These are phyloP conservation scores for Urechis unicinctus DNA, from an alignment of 2,888 invertebrate species.

Conservation along the genomic window DNA sequence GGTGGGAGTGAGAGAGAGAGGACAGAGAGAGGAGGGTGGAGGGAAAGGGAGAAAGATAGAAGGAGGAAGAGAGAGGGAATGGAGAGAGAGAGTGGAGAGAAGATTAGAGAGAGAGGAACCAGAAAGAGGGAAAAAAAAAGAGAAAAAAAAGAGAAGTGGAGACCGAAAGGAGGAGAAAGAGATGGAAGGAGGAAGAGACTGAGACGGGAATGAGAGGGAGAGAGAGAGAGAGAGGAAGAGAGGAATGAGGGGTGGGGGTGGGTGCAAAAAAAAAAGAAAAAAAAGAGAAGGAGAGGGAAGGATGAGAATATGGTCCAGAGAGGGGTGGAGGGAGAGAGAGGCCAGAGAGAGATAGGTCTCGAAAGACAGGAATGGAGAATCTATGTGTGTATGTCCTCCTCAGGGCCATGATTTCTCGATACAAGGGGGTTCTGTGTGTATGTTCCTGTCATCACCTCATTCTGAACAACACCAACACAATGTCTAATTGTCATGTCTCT, in stretches of 20 bases:
- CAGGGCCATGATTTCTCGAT: no score
- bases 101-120: neutral
- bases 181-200: neutral
- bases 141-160: no score
- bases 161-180: neutral
- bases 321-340: no score
- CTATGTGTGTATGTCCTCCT: no score
- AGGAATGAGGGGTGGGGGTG: no score
- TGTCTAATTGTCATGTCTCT: no score
- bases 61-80: constrained; percentile 4
- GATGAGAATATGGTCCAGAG: no score
- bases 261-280: no score
- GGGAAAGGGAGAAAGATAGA: constrained; percentile 6
- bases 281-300: no score
- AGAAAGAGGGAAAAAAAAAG: no score
- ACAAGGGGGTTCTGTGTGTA: constrained; percentile 25
- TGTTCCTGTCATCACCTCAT: constrained; percentile 27
- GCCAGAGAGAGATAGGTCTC: no score
- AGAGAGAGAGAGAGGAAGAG: constrained; percentile 25
- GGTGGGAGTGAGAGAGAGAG: constrained; percentile 13
- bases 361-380: no score
- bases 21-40: constrained; percentile 12
- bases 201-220: constrained; percentile 27
- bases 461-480: constrained; percentile 13
- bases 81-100: constrained; percentile 1